phyloP scores from a whole-genome alignment of 2,797 vertebrate genomes.

The Thunnus albacares region DNA sequence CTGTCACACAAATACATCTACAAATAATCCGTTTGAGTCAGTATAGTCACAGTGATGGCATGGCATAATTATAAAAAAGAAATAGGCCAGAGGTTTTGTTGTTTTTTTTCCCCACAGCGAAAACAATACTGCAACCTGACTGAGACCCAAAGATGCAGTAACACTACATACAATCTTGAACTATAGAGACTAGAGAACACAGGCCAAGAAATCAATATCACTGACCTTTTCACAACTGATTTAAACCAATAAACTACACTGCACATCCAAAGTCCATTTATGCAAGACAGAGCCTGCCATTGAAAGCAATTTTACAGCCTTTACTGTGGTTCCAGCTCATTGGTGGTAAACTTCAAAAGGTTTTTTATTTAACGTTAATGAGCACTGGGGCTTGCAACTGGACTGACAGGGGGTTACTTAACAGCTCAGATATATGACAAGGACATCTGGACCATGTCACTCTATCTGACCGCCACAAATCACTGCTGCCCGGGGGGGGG shows the following conservation, averaged over 20 bases:
- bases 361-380: background rate
- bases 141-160: background rate
- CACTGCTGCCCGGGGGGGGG: background rate
- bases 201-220: background rate
- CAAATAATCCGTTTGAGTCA: background rate
- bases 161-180: background rate
- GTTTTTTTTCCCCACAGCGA: background rate
- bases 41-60: background rate
- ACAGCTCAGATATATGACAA: constrained; percentile 39
- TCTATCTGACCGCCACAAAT: constrained; percentile 28
- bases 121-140: constrained; percentile 3
- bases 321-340: background rate
- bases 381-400: background rate
- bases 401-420: constrained; percentile 44
- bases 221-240: background rate
- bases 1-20: background rate
- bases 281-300: background rate
- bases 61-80: background rate
- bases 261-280: constrained; percentile 9
- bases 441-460: constrained; percentile 47
- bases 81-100: background rate
- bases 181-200: background rate
- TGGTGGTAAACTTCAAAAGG: constrained; percentile 12
- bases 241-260: background rate
- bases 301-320: background rate